Percentiles rank a stretch among this genome's conserved stretches.
Evolutionary conservation across 2,888 invertebrate species (phyloP).

Genomic region (Allophyes oxyacanthae): DNA sequence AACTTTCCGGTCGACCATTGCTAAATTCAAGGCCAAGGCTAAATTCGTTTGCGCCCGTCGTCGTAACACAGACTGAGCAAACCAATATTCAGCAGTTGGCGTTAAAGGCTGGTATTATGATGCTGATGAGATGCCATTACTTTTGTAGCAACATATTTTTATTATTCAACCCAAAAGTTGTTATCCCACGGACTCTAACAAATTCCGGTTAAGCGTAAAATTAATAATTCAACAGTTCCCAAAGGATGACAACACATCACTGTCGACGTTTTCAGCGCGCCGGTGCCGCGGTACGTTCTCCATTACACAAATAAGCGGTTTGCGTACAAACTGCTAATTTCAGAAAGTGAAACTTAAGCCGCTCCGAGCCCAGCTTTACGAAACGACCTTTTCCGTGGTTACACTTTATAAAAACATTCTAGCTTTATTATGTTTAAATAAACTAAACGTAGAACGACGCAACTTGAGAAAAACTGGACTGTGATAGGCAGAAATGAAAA

Average conservation of each 20-base stretch:
- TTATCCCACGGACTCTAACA: constrained; percentile 26
- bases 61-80: too few relatives aligned
- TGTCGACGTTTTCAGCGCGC: constrained; percentile 12
- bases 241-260: constrained; percentile 47
- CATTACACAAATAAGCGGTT: constrained; percentile 66
- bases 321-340: constrained; percentile 65
- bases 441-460: too few relatives aligned
- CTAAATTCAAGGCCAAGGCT: too few relatives aligned
- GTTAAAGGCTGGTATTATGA: too few relatives aligned
- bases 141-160: constrained; percentile 33
- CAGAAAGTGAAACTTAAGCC: constrained; percentile 67
- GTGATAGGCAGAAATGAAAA: too few relatives aligned
- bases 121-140: not conserved
- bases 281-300: constrained; percentile 31
- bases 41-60: too few relatives aligned
- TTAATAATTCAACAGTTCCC: constrained; percentile 44
- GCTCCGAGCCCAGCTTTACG: constrained; percentile 55
- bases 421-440: not conserved
- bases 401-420: constrained; percentile 13
- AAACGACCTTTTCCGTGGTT: constrained; percentile 42
- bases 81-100: too few relatives aligned
- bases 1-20: too few relatives aligned
- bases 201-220: constrained; percentile 29
- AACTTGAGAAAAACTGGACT: too few relatives aligned
- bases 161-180: constrained; percentile 33